Conservation (phyloP, 2,888 invertebrate genomes). For the Dinocampus coccinellae region DNA sequence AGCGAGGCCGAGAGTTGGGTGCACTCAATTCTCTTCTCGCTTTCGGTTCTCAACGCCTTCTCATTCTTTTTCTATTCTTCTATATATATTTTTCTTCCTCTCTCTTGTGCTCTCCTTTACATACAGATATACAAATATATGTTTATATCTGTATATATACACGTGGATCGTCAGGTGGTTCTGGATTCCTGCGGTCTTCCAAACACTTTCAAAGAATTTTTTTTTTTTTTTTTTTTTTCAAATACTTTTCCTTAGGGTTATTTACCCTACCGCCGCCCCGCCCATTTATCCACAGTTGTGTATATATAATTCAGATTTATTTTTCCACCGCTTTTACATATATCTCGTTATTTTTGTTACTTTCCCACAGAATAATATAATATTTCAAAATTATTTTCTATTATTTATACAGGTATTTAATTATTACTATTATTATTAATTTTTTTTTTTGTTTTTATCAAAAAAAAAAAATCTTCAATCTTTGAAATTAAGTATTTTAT, state of each 20-base stretch:
- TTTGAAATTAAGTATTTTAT: neutral
- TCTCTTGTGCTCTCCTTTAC: neutral
- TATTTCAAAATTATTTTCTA: neutral
- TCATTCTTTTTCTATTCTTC: neutral
- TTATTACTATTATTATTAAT: too few species aligned
- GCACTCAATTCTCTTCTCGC: constrained; percentile 9
- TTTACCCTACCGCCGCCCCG: neutral
- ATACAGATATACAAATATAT: neutral
- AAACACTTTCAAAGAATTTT: constrained; percentile 31
- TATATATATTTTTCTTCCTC: neutral
- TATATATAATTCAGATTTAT: neutral
- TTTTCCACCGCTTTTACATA: neutral
- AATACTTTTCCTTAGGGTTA: constrained; percentile 15
- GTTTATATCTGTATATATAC: constrained; percentile 4
- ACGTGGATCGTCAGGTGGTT: constrained; percentile 28
- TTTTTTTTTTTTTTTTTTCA: constrained; percentile 22
- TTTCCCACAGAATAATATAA: neutral
- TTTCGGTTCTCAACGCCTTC: constrained; percentile 16
- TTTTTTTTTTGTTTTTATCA: neutral
- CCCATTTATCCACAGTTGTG: neutral
- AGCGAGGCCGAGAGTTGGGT: constrained; percentile 5
- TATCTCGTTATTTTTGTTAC: neutral
- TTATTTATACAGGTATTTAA: too few species aligned
- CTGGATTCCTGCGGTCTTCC: constrained; percentile 15
- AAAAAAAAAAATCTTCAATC: too few species aligned